phyloP scores from a whole-genome alignment of 1,140 invertebrate genomes.

The Drosophila cardini region DNA sequence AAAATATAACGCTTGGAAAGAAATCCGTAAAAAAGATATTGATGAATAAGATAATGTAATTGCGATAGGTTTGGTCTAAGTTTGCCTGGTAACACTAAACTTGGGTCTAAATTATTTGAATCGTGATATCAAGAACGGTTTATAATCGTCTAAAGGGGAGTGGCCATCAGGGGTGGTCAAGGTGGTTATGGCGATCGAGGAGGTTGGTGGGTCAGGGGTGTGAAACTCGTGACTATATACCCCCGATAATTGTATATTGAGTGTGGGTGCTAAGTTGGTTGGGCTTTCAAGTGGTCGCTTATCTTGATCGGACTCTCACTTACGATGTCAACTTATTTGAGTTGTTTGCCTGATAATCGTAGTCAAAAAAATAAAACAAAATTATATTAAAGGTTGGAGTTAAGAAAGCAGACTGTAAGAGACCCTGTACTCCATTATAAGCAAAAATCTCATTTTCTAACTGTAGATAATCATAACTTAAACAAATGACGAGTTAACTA shows the following conservation, averaged over 20 bases:
- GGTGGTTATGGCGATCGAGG: no score
- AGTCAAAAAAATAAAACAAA: conserved; percentile 4
- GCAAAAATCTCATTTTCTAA: no score
- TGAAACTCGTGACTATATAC: conserved; percentile 20
- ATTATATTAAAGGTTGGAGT: no score
- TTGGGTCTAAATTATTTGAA: neutral
- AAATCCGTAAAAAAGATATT: neutral
- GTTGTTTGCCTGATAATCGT: conserved; percentile 37
- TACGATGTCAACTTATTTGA: conserved; percentile 52
- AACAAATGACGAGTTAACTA: no score
- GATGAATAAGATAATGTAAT: conserved; percentile 5
- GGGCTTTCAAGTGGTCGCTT: conserved; percentile 42
- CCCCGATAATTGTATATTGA: conserved; percentile 23
- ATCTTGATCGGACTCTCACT: conserved; percentile 64
- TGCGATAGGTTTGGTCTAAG: neutral
- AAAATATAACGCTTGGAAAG: neutral
- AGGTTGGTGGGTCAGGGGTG: conserved; percentile 1
- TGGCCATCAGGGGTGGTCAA: neutral
- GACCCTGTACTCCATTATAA: no score
- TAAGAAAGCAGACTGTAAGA: no score
- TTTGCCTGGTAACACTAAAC: conserved; percentile 17
- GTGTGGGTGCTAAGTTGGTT: conserved; percentile 40
- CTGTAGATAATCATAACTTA: no score
- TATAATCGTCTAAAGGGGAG: neutral
- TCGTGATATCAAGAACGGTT: neutral